Conservation (phyloP, 1,140 invertebrate genomes). For the Brachystomella parvula region DNA sequence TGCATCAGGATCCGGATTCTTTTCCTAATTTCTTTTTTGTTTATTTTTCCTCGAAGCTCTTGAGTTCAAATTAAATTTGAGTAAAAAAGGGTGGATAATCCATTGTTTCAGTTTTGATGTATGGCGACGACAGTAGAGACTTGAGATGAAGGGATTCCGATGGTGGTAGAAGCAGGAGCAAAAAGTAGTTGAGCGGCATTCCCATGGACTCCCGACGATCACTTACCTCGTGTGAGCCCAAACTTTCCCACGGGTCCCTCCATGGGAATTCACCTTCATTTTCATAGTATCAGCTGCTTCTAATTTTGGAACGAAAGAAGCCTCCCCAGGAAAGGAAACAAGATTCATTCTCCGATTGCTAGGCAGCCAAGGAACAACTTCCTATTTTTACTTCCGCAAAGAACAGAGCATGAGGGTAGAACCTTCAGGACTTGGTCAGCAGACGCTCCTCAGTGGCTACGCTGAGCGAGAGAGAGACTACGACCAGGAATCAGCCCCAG, state of each 20-base stretch:
- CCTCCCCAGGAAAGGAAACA: neutral
- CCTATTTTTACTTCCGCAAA: neutral
- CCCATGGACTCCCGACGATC: constrained; percentile 7
- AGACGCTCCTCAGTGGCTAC: neutral
- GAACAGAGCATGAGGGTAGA: neutral
- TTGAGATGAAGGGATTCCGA: neutral
- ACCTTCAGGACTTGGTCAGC: neutral
- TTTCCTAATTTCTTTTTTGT: too few species aligned
- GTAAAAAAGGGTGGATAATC: constrained; percentile 1
- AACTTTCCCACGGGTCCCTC: constrained; percentile 7
- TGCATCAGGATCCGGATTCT: too few species aligned
- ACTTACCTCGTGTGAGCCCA: too few species aligned
- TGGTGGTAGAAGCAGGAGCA: neutral
- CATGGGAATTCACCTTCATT: constrained; percentile 9
- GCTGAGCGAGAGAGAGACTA: neutral
- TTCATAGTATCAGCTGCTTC: constrained; percentile 10
- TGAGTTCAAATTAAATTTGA: too few species aligned
- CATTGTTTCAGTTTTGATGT: neutral
- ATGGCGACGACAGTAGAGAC: constrained; percentile 5
- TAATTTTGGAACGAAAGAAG: too few species aligned
- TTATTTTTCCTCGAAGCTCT: too few species aligned
- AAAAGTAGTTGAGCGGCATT: constrained; percentile 6
- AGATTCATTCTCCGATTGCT: neutral
- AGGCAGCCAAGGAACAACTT: neutral
- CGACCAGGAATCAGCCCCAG: neutral